Base-by-base conservation (phyloP, 1,140 invertebrate genomes). In the Aphelenchoides fujianensis region DNA sequence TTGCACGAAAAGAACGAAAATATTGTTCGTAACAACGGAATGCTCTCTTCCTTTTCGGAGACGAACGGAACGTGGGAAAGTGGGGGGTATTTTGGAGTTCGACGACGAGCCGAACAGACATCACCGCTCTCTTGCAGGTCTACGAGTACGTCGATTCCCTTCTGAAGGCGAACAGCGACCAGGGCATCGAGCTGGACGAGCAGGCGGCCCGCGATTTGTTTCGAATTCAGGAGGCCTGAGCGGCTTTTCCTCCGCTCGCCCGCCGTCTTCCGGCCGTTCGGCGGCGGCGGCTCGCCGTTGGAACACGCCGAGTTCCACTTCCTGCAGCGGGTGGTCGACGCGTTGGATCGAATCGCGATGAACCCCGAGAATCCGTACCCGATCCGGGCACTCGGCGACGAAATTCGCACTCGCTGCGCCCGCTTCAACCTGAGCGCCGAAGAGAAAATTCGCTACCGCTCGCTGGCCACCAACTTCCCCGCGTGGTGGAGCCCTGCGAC, bases 291-390 rank as follows among this genome's bases (percentile, higher is more conserved):
- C n/a, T n/a, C n/a, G n/a, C 55, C 5, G 55, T 59, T 59, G 41
- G 55, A 59, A 59, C 55, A 59, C 19, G 55, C 55, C 5, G 55
- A 59, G 34, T 59, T 7, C 34, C 19, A 59, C 34, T 59, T 59
- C 19, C 23, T 59, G 5, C 23, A 23, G 7, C 5, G 19, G 34
- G 5, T 5, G 12, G 19, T 59, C 23, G 55, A 59, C 34, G 19
- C 5, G 19, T 19, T 59, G 55, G 55, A 59, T 7, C 55, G 19
- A 59, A 5, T 59, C 5, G 19, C 5, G 5, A 30, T 59, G 5
- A 19, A 5, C 5, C 55, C 55, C 5, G 5, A 59, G 19, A 19
- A 19, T 7, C 5, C 19, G 55, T 19, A 59, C 23, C 5, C 5
- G 34, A 7, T 59, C 5, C 5, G 19, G 5, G 55, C 5, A 23